These are phyloP conservation scores for Benthosema pterotum DNA, from an alignment of 2,797 vertebrate species.

Conservation along the genomic window DNA sequence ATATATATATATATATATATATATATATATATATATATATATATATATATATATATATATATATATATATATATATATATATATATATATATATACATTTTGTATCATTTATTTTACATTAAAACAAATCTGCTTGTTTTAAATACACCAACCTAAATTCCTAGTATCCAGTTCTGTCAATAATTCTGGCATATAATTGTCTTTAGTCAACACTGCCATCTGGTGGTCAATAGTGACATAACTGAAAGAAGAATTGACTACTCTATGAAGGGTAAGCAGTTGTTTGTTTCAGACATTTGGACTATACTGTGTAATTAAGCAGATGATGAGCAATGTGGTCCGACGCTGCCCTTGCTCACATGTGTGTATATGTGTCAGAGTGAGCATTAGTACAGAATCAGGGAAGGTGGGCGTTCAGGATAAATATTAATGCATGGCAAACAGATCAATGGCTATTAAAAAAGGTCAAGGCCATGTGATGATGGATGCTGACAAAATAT, in stretches of 20 bases:
- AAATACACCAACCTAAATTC: too few relatives aligned
- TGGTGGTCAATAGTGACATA: constrained; percentile 38
- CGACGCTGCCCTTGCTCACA: constrained; percentile 17
- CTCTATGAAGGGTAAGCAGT: constrained; percentile 26
- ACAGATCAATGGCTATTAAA: constrained; percentile 79
- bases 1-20: too few relatives aligned
- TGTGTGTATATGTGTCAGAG: constrained; percentile 27
- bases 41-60: too few relatives aligned
- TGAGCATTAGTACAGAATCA: constrained; percentile 32
- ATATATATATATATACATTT: too few relatives aligned
- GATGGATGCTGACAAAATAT: constrained; percentile 69
- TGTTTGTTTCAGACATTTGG: constrained; percentile 62
- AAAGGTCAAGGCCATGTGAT: constrained; percentile 77
- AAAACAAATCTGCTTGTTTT: too few relatives aligned
- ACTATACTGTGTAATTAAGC: constrained; percentile 70
- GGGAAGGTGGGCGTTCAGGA: constrained; percentile 43
- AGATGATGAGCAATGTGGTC: constrained; percentile 69
- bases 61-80: too few relatives aligned
- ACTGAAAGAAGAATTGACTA: constrained; percentile 9
- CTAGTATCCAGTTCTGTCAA: background rate
- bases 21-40: too few relatives aligned
- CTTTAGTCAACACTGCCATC: constrained; percentile 69
- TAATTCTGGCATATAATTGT: background rate
- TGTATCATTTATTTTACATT: too few relatives aligned
- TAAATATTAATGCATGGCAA: constrained; percentile 76